phyloP scores from a whole-genome alignment of 2,797 vertebrate species.

The Varecia variegata region DNA sequence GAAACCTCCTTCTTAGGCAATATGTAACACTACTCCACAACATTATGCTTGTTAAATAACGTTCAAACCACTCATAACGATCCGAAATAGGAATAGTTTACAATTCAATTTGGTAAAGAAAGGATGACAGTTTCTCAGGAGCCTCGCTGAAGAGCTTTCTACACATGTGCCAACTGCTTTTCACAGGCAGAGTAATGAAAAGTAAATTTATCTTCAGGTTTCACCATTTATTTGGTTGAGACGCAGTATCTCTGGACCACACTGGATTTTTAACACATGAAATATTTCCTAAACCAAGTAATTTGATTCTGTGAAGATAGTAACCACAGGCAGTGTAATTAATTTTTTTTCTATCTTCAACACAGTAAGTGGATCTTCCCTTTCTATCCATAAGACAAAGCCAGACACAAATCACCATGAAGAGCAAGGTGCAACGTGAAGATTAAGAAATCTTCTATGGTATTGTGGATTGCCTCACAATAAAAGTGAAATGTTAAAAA shows the following conservation, averaged over 20 bases:
- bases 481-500: slow-evolving; percentile 62
- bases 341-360: slow-evolving; percentile 76
- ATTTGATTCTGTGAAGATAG: slow-evolving; percentile 80
- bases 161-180: slow-evolving; percentile 41
- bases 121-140: slow-evolving; percentile 47
- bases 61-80: slow-evolving; percentile 69
- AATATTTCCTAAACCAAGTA: slow-evolving; percentile 78
- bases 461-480: slow-evolving; percentile 5
- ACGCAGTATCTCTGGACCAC: slow-evolving; percentile 54
- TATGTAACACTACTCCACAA: slow-evolving; percentile 47
- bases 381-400: slow-evolving; percentile 69
- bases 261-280: slow-evolving; percentile 75
- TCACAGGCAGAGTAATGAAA: slow-evolving; percentile 60
- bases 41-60: slow-evolving; percentile 76
- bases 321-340: slow-evolving; percentile 75
- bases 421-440: slow-evolving; percentile 69
- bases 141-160: slow-evolving; percentile 56
- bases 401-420: slow-evolving; percentile 71
- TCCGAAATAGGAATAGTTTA: slow-evolving; percentile 76
- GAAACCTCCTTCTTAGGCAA: slow-evolving; percentile 72
- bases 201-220: slow-evolving; percentile 69
- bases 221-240: slow-evolving; percentile 58
- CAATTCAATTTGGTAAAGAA: slow-evolving; percentile 66
- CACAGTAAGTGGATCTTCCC: slow-evolving; percentile 60
- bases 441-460: slow-evolving; percentile 69